Evolutionary conservation across 2,797 vertebrate species (phyloP).

Genomic region (Sebastes hubbsi): DNA sequence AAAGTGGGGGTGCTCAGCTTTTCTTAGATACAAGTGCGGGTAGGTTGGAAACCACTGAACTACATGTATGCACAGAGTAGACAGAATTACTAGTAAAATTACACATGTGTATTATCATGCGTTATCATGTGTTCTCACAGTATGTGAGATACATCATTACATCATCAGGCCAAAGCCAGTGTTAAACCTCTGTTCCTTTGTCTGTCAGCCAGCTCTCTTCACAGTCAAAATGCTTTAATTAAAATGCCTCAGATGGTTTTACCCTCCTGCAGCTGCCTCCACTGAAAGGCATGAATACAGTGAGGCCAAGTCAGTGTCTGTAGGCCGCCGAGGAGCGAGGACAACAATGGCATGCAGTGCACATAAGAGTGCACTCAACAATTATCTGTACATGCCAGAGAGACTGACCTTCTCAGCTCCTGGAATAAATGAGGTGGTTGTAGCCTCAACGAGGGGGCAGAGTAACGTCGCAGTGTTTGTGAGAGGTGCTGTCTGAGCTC

Average conservation of each 20-base stretch:
- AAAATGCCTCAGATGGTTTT: slow-evolving; percentile 63
- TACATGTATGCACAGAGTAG: neutral
- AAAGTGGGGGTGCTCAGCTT: no score
- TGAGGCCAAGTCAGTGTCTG: neutral
- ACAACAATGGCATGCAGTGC: slow-evolving; percentile 26
- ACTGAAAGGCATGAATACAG: slow-evolving; percentile 38
- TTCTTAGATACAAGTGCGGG: no score
- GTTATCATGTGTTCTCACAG: slow-evolving; percentile 1
- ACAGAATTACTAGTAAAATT: neutral
- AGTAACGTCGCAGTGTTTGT: slow-evolving; percentile 37
- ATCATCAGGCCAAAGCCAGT: slow-evolving; percentile 17
- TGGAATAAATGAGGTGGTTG: slow-evolving; percentile 69
- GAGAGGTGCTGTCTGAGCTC: slow-evolving; percentile 46
- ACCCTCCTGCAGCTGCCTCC: slow-evolving; percentile 26
- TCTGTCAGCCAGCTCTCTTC: slow-evolving; percentile 47
- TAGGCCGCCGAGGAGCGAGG: slow-evolving; percentile 6
- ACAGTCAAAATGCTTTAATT: slow-evolving; percentile 72
- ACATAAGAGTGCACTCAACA: slow-evolving; percentile 25
- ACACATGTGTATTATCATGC: neutral
- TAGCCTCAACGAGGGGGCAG: slow-evolving; percentile 36
- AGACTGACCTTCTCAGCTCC: slow-evolving; percentile 58
- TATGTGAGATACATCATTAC: slow-evolving; percentile 22
- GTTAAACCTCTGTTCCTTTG: slow-evolving; percentile 43
- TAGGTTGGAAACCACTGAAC: no score
- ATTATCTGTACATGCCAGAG: slow-evolving; percentile 31